phyloP scores from a whole-genome alignment of 2,113 vertebrate species.

The Ramphastos sulfuratus region DNA sequence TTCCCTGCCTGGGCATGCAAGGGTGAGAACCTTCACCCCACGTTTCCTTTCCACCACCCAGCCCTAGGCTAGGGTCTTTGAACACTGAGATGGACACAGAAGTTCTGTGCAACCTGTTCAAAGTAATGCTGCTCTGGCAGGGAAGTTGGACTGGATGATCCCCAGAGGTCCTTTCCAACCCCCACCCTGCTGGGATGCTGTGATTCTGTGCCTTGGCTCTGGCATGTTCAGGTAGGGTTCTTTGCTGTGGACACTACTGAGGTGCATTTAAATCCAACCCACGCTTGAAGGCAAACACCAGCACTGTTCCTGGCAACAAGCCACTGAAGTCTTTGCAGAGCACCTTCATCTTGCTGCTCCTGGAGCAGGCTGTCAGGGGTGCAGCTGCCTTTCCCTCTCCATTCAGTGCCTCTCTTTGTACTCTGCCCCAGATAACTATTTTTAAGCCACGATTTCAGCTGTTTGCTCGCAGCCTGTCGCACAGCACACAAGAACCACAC shows the following conservation, averaged over 20 bases:
- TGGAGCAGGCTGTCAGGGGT: neutral
- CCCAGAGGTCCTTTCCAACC: too few relatives aligned
- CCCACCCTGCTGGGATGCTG: too few relatives aligned
- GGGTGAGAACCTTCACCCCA: neutral
- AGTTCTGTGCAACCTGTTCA: too few relatives aligned
- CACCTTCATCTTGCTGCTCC: neutral
- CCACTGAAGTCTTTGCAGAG: neutral
- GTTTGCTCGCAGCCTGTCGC: neutral
- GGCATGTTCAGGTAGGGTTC: rapidly evolving
- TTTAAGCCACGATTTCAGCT: neutral
- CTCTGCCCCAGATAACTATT: slow-evolving; percentile 48
- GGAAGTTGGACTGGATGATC: too few relatives aligned
- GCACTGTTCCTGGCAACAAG: neutral
- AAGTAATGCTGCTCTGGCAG: too few relatives aligned
- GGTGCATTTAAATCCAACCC: neutral
- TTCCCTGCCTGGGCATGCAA: neutral
- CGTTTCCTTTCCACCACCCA: neutral
- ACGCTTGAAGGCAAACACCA: neutral
- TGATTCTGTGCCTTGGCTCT: neutral
- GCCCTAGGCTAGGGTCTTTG: neutral
- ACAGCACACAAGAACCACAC: neutral
- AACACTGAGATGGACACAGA: neutral
- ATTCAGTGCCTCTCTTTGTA: neutral
- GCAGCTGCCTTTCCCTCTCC: neutral
- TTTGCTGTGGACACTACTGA: neutral